Evolutionary conservation across 2,113 vertebrate genomes (phyloP).

Genomic region (Maccullochella peelii): DNA sequence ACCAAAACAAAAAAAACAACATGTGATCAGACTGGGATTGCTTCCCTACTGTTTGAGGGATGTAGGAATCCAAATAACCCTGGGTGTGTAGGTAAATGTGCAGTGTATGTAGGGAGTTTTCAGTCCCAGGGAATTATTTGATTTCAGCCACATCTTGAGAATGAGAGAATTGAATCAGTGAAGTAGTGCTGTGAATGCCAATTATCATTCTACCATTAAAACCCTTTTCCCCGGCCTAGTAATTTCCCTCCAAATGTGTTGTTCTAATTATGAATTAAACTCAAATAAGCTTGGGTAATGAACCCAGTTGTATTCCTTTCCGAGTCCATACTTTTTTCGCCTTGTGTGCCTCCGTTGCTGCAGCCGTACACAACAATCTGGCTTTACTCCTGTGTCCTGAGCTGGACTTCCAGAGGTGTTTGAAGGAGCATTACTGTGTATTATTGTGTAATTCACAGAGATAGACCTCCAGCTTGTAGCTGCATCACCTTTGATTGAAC

Average conservation of each 20-base stretch:
- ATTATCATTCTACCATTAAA: slow-evolving; percentile 78
- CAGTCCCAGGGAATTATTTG: slow-evolving; percentile 42
- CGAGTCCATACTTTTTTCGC: slow-evolving; percentile 30
- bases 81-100: slow-evolving; percentile 22
- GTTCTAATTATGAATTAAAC: slow-evolving; percentile 81
- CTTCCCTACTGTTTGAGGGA: slow-evolving; percentile 26
- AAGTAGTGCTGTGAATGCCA: slow-evolving; percentile 72
- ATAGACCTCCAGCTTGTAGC: slow-evolving; percentile 44
- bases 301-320: slow-evolving; percentile 61
- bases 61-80: slow-evolving; percentile 9
- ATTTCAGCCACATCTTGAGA: slow-evolving; percentile 66
- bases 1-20: slow-evolving; percentile 1
- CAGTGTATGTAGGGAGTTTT: background rate
- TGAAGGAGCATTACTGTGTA: slow-evolving; percentile 24
- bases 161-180: slow-evolving; percentile 68
- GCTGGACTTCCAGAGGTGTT: slow-evolving; percentile 26
- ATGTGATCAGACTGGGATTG: slow-evolving; percentile 4
- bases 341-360: slow-evolving; percentile 13
- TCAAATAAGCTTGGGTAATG: slow-evolving; percentile 77
- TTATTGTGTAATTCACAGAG: slow-evolving; percentile 40
- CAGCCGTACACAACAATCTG: slow-evolving; percentile 13
- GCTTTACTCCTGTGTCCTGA: slow-evolving; percentile 19
- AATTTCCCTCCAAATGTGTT: slow-evolving; percentile 77
- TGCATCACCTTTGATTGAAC: slow-evolving; percentile 68
- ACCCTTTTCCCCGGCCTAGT: slow-evolving; percentile 60